Base-by-base conservation (phyloP, 2,888 invertebrate species). In the Acholoe squamosa region DNA sequence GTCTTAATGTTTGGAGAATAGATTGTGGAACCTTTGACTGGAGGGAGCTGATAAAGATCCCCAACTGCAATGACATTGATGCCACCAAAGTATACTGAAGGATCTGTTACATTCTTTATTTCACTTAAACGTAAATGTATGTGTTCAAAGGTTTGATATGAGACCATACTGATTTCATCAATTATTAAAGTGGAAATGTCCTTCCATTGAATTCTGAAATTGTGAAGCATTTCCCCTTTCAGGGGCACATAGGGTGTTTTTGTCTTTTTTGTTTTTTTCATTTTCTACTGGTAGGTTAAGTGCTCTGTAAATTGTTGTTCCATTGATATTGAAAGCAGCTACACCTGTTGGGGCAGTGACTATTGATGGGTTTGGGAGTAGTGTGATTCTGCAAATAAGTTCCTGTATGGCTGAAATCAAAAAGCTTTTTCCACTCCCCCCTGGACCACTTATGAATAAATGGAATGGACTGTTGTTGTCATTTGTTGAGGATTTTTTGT, bases 151-250 rank as follows among this genome's bases (percentile, higher is more conserved):
- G 31, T 77, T 34, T 77, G 28, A 77, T 77, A 77, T 25, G 77
- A 77, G 28, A 77, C 25, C 77, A 77, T 77, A 34, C 77, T 77
- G 31, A 77, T 77, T 28, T 77, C 77, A 77, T 77, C 77, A 10
- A 77, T 77, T 1, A 77, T 77, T 33, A 77, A 28, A 7, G 34
- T 33, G 28, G n/a, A 28, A 7, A 77, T 28, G 28, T n/a, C n/a
- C 3, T 19, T 19, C 77, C 77, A 77, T 19, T 28, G 31, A 3
- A 25, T 22, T 16, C 31, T n/a, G 3, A 77, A 28, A n/a, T 16
- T 77, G 28, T 77, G 77, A 28, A 77, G 77, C 0, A 22, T n/a
- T 34, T 77, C 77, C 5, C 25, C 77, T 28, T 28, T 33, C 28
- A 77, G 34, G 7, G 77, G 77, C 14, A n/a, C 3, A 77, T 77